phyloP scores from a whole-genome alignment of 2,113 vertebrate species.

The Empidonax traillii region DNA sequence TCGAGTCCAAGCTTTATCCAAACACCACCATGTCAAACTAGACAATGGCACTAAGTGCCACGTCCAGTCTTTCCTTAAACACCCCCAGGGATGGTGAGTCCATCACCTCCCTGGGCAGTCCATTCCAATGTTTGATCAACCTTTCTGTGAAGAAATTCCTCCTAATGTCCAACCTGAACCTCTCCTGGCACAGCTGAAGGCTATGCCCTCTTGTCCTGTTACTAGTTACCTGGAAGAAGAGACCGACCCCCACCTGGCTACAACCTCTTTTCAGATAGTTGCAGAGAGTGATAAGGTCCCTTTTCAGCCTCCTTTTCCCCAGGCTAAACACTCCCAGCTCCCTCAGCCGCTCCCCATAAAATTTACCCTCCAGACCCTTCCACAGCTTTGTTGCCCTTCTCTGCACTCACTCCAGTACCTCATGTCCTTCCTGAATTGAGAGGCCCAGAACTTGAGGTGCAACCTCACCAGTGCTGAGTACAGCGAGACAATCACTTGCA shows the following conservation, averaged over 20 bases:
- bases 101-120: not conserved
- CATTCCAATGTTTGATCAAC: not conserved
- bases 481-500: not conserved
- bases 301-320: not conserved
- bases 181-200: not conserved
- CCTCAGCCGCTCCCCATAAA: not conserved
- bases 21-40: not conserved
- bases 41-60: not conserved
- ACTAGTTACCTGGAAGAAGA: not conserved
- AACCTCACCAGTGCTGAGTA: not conserved
- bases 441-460: no score
- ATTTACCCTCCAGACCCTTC: not conserved
- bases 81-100: not conserved
- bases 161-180: not conserved
- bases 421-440: not conserved
- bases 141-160: not conserved
- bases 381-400: not conserved
- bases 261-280: not conserved
- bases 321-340: not conserved
- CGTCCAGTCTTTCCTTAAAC: not conserved
- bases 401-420: not conserved
- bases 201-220: not conserved
- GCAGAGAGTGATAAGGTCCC: not conserved
- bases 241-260: not conserved
- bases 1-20: not conserved